phyloP scores from a whole-genome alignment of 2,113 vertebrate species.

The Gallinago paraguaiae region DNA sequence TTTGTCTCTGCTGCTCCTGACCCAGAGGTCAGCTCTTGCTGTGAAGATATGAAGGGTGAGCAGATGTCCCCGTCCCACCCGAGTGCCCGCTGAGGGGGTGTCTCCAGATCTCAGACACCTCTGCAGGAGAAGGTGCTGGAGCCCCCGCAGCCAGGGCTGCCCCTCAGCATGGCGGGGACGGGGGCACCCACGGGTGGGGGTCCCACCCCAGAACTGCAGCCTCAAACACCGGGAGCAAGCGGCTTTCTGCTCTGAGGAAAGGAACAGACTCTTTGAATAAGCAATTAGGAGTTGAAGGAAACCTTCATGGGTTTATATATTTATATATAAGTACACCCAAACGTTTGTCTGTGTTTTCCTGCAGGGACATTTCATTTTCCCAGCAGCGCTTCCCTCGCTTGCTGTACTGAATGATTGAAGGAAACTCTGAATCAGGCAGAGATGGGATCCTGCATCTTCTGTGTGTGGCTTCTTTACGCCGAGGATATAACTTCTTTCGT shows the following conservation, averaged over 20 bases:
- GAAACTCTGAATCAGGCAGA: not conserved
- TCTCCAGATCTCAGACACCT: not conserved
- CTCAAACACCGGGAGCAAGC: not conserved
- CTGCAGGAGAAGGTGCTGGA: not conserved
- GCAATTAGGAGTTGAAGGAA: not conserved
- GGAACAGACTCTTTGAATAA: not conserved
- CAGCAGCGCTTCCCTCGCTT: accelerated
- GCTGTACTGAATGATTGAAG: not conserved
- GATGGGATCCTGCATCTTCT: not conserved
- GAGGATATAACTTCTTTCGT: not conserved
- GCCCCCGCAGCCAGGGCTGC: not conserved
- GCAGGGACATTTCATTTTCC: not conserved
- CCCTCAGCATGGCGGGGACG: accelerated
- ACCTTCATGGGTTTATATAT: not conserved
- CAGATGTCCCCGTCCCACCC: not conserved
- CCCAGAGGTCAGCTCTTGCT: slow-evolving; percentile 8
- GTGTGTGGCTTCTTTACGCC: not conserved
- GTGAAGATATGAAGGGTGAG: not conserved
- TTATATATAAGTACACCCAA: not conserved
- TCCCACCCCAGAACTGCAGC: not conserved
- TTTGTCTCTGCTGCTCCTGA: not conserved
- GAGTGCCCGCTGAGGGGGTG: accelerated
- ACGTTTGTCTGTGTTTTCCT: not conserved
- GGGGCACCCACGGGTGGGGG: not conserved
- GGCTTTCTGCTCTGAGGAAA: not conserved